Evolutionary conservation across 2,797 vertebrate genomes (phyloP).

Genomic region (Hybognathus amarus): DNA sequence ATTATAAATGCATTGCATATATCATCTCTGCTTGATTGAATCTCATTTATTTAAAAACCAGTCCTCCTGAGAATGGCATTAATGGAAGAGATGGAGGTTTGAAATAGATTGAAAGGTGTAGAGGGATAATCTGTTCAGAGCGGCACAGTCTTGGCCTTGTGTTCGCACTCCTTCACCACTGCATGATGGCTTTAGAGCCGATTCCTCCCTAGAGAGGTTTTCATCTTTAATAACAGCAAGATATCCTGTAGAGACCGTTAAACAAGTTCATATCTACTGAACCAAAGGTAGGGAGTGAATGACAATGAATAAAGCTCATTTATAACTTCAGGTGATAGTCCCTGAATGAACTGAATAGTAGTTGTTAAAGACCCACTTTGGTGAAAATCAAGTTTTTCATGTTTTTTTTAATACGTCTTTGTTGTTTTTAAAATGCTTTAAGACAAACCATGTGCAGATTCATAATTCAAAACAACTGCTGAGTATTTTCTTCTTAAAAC

Average conservation of each 20-base stretch:
- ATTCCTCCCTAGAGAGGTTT: slow-evolving; percentile 33
- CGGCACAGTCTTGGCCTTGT: slow-evolving; percentile 42
- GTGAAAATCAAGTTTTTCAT: no score
- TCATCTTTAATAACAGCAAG: slow-evolving; percentile 31
- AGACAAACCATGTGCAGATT: no score
- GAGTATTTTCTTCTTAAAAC: no score
- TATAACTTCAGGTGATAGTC: slow-evolving; percentile 3
- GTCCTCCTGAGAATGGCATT: slow-evolving; percentile 31
- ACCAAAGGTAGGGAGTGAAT: slow-evolving; percentile 29
- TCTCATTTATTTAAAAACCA: slow-evolving; percentile 45
- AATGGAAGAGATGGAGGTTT: slow-evolving; percentile 39
- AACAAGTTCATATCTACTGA: slow-evolving; percentile 34
- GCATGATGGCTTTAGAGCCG: slow-evolving; percentile 41
- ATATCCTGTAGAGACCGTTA: slow-evolving; percentile 44
- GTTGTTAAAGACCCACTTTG: neutral
- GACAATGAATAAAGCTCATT: slow-evolving; percentile 25
- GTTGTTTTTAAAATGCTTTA: no score
- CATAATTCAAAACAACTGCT: no score
- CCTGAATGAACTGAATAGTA: neutral
- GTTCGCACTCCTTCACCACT: slow-evolving; percentile 48
- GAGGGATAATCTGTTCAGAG: slow-evolving; percentile 50
- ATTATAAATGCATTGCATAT: slow-evolving; percentile 18
- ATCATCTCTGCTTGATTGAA: slow-evolving; percentile 37
- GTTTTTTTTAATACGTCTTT: no score
- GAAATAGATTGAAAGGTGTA: slow-evolving; percentile 47